Evolutionary conservation across 1,140 invertebrate genomes (phyloP), one percentile per base, ranked within the genome.

Genomic region (Drosophila kikkawai): DNA sequence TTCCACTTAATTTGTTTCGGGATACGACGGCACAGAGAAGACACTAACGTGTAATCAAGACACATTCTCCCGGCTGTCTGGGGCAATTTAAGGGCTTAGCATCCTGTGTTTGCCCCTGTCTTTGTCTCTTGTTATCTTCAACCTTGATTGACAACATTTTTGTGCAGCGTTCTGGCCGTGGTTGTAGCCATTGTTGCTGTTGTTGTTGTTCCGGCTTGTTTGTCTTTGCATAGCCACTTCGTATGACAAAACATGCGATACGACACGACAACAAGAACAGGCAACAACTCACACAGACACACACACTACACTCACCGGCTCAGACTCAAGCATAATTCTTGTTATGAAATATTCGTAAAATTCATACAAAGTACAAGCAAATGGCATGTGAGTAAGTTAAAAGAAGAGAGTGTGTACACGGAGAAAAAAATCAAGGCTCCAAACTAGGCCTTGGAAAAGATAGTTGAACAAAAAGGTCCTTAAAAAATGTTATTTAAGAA

Each of bases 301-400:
- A 59, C 19, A 50, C 34, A 55, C 37, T 34, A 39, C 34, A 56
- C 50, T 58, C 67, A 76, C 56, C 64, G 67, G 67, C 64, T 68
- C 66, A 65, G 39, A 61, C 53, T 22, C 42, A 61, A 51, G 67
- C 76, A 87, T 88, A 80, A 78, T 86, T 87, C 84, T 60, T 88
- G 75, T 78, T 87, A 90, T 90, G 80, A 88, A 88, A 87, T 87
- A 87, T 87, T 90, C 78, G 69, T 73, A 88, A 87, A 90, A 87
- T 90, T 84, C 74, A 80, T 87, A 84, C 84, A 87, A 87, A 88
- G 84, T 84, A 83, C 69, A 80, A 80, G 84, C 48, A 80, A 79
- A 82, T 86, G 76, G 66, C 76, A 82, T 71, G 66, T 78, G 65
- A 69, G 75, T 64, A 68, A 77, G 71, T 69, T 76, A 51, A 75